Evolutionary conservation across 2,888 invertebrate genomes (phyloP), one percentile per base, ranked within the genome.

Genomic region (Leptogaster cylindrica): DNA sequence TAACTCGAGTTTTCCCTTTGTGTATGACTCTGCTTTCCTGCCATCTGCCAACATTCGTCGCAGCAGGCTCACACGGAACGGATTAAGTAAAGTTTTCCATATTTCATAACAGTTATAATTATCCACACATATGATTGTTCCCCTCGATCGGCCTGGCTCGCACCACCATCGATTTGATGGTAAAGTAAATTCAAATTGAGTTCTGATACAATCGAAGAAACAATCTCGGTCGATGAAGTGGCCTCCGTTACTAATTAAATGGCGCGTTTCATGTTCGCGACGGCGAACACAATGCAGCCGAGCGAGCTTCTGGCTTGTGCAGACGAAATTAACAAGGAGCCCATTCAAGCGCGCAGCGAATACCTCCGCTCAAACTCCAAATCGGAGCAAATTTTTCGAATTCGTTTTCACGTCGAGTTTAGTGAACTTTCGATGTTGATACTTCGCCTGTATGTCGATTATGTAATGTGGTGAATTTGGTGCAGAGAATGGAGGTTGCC

Each of bases 41-140:
- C 39, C 61, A 61, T 61, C 41, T 61, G 36, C 58, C 33, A 39
- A 23, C 14, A 41, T 41, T 14, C 20, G 6, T 16, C 20, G 46
- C 46, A n/a, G 20, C 2, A 41, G 36, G 18, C 61, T 61, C 39
- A 41, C 41, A 61, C 61, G 61, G 41, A 61, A 61, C 41, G 41
- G 61, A 61, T 61, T 18, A 41, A 61, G 41, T 61, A 39, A 12
- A 61, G 28, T 41, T 61, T 61, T 61, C 41, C 12, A 61, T 27
- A 61, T 61, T 61, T 41, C 61, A 61, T 61, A 61, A 61, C 41
- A 41, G n/a, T n/a, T 41, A 27, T 41, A 61, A 61, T 41, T 61
- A 33, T 12, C 36, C 33, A 16, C 31, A 52, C n/a, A 41, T 46
- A 20, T 16, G 8, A 46, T 31, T 31, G 6, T 7, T 10, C 31